These are phyloP conservation scores for Drosophila ochracea DNA, from an alignment of 2,888 invertebrate genomes.

Conservation along the genomic window DNA sequence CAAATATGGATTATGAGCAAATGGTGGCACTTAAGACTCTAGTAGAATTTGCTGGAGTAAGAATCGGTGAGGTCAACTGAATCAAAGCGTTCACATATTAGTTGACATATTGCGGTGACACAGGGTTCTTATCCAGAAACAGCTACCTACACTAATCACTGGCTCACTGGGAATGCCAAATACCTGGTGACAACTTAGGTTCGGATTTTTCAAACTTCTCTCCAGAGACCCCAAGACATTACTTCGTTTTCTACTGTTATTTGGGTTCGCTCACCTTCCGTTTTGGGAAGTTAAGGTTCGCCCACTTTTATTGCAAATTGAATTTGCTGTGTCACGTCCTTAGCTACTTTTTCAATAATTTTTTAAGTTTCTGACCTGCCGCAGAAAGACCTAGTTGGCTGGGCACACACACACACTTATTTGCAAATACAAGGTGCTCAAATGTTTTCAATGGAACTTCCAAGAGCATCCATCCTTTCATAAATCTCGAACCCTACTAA, in stretches of 20 bases:
- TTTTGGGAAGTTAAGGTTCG: background rate
- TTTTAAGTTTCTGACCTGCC: slow-evolving; percentile 54
- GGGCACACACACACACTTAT: slow-evolving; percentile 8
- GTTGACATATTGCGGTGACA: slow-evolving; percentile 17
- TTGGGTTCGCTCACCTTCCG: background rate
- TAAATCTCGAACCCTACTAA: background rate
- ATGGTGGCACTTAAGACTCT: slow-evolving; percentile 25
- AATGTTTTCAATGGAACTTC: background rate
- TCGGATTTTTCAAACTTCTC: slow-evolving; percentile 1
- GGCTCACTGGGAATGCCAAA: background rate
- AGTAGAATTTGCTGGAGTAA: background rate
- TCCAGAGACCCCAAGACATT: background rate
- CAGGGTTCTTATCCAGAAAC: background rate
- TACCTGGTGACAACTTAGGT: slow-evolving; percentile 3
- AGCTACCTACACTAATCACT: background rate
- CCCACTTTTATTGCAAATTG: slow-evolving; percentile 74
- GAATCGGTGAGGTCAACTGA: background rate
- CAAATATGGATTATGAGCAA: slow-evolving; percentile 21
- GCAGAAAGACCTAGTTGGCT: slow-evolving; percentile 20
- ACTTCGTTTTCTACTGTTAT: slow-evolving; percentile 3
- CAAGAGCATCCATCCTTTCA: background rate
- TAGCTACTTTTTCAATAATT: slow-evolving; percentile 69
- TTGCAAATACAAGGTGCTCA: slow-evolving; percentile 38
- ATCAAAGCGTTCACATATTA: slow-evolving; percentile 15
- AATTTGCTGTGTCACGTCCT: slow-evolving; percentile 72